Evolutionary conservation across 2,888 invertebrate species (phyloP).

Genomic region (Diaphora mendica): DNA sequence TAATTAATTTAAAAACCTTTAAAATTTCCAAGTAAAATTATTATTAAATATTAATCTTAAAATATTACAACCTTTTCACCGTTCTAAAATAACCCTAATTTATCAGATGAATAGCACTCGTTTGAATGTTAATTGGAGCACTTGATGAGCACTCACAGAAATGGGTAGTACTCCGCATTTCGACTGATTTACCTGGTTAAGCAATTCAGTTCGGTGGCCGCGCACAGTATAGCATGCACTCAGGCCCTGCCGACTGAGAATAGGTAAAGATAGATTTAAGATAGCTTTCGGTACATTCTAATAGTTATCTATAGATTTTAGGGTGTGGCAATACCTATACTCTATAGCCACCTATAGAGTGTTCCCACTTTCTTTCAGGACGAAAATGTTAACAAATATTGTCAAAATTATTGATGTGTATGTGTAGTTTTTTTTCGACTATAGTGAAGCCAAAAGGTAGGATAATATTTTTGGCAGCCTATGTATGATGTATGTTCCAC

Average conservation of each 20-base stretch:
- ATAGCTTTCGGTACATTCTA: neutral
- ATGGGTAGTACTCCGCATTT: constrained; percentile 6
- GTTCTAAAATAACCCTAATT: neutral
- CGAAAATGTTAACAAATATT: too few species aligned
- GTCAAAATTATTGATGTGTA: too few species aligned
- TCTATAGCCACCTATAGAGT: too few species aligned
- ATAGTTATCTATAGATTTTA: neutral
- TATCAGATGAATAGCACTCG: neutral
- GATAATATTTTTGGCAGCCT: too few species aligned
- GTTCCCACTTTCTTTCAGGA: neutral
- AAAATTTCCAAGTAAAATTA: neutral
- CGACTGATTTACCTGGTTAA: constrained; percentile 18
- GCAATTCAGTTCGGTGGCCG: constrained; percentile 14
- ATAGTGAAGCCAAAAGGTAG: too few species aligned
- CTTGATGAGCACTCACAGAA: constrained; percentile 13
- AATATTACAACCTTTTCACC: neutral
- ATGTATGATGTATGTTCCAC: too few species aligned
- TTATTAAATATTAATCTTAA: neutral
- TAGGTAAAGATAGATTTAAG: neutral
- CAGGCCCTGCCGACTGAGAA: neutral
- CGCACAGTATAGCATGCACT: constrained; percentile 14
- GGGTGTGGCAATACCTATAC: too few species aligned
- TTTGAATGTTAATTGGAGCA: constrained; percentile 7
- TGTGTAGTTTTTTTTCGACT: too few species aligned
- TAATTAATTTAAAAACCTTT: neutral